Evolutionary conservation across 2,797 vertebrate genomes (phyloP), one percentile per base, ranked within the genome.

Genomic region (Chromobotia macracanthus): DNA sequence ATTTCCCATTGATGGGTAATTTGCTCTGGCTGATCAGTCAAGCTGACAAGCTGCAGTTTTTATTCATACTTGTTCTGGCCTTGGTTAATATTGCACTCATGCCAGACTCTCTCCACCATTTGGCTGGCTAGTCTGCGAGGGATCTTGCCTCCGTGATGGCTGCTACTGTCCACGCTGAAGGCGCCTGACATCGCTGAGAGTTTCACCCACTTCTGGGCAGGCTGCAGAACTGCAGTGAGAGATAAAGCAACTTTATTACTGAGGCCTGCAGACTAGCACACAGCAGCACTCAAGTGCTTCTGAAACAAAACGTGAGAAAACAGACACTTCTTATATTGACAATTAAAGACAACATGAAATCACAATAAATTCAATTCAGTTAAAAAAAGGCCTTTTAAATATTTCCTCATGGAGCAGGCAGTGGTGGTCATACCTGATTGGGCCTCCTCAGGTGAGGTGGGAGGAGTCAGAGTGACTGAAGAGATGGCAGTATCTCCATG

Each of bases 1-100:
- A 71, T 63, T 41, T 64, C 10, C 9, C 12, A 65, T 18, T 31
- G 56, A n/a, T 9, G 48, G 35, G 11, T 28, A 9, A 79, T 64
- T 46, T 53, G 18, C 16, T 79, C 16, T 53, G 35, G 58, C 69
- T 65, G 11, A 79, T 51, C 15, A 35, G 65, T 38, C 46, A 77
- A 61, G 56, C 38, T 41, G 38, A 41, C 8, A 41, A 9, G 38
- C 25, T 51, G 41, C 9, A 10, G 10, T n/a, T 78, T 61, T 78
- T 28, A 71, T 64, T 92, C 96, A 0, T 92, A 99, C 97, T 99
- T 99, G 93, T 97, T 97, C 92, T 95, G 96, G 76, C 95, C 94
- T 94, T 95, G 93, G 93, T 97, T 98, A 92, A 97, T 95, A 91
- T 96, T 99, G 94, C 96, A 99, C 93, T 99, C 97, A 89, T 99